Evolutionary conservation across 2,113 vertebrate genomes (phyloP).

Genomic region (Menura novaehollandiae): DNA sequence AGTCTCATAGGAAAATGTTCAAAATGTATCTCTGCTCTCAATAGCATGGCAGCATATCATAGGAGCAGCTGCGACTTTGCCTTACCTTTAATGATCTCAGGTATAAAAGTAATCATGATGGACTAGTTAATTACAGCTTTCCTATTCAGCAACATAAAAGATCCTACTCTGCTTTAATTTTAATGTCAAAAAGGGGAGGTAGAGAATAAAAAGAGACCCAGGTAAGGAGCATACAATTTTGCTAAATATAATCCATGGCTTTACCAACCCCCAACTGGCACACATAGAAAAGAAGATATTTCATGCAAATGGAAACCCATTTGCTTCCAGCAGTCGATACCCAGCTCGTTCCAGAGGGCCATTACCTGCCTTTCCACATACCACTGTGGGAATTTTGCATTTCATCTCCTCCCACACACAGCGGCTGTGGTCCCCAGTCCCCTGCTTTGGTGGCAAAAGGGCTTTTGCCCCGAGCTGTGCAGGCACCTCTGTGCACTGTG

Average conservation of each 20-base stretch:
- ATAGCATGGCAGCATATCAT: neutral
- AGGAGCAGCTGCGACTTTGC: neutral
- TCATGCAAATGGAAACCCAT: neutral
- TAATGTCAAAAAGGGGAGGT: neutral
- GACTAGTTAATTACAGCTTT: slow-evolving; percentile 34
- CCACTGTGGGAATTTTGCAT: accelerated
- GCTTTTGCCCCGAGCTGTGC: neutral
- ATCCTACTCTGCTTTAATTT: neutral
- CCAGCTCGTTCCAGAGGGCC: neutral
- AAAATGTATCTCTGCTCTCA: neutral
- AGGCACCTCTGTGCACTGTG: too few relatives aligned
- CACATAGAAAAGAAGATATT: neutral
- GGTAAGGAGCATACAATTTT: neutral
- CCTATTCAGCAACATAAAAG: neutral
- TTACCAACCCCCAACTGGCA: neutral
- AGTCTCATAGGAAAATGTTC: neutral
- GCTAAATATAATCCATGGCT: neutral
- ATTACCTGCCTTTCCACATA: neutral
- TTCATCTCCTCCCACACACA: neutral
- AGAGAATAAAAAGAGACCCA: neutral
- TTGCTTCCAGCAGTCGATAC: neutral
- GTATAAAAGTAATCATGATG: slow-evolving; percentile 6
- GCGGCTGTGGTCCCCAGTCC: accelerated
- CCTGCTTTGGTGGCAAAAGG: neutral
- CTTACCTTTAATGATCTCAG: neutral